Base-by-base conservation (phyloP, 1,140 invertebrate species). In the Drosophila setifemur region DNA sequence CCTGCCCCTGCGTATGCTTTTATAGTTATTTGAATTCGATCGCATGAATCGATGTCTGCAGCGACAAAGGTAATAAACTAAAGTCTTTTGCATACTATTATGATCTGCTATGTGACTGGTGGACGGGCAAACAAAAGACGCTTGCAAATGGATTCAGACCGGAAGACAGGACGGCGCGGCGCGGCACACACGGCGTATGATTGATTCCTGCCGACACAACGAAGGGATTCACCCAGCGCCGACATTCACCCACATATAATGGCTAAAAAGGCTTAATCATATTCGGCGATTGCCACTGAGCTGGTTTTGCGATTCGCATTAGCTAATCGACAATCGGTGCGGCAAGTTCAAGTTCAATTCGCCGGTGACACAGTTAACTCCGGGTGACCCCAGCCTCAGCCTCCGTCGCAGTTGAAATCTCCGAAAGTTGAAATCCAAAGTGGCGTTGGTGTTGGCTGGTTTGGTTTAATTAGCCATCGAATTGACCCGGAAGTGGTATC, bases 291-390 rank as follows among this genome's bases (percentile, higher is more conserved):
- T 21, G 23, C 23, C 3, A 6, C 12, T 39, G 11, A 31, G 37
- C 69, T 58, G 45, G 58, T 58, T 31, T 28, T 33, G 23, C 4
- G 40, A 12, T 49, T 45, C 28, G 39, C 50, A 70, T 23, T 47
- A 28, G 45, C 16, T 23, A 49, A 70, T n/a, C 54, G 45, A 19
- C 21, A 47, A 45, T 29, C 23, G 26, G 6, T 25, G 21, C 14
- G 37, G 67, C 72, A 76, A 67, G 81, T 78, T 86, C 81, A 86
- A 86, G 81, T 86, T 86, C 72, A 86, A 86, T 81, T 76, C 35
- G 72, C 81, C 81, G 81, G 75, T 86, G 81, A 86, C 81, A 86
- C 81, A 86, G 61, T 86, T 86, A 76, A 66, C 81, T 49, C 26
- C 31, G 33, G 12, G 16, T 86, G 81, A 85, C 79, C 81, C 66